These are phyloP conservation scores for Sterrhoptilus dennistouni DNA, from an alignment of 2,113 vertebrate genomes.

Conservation along the genomic window DNA sequence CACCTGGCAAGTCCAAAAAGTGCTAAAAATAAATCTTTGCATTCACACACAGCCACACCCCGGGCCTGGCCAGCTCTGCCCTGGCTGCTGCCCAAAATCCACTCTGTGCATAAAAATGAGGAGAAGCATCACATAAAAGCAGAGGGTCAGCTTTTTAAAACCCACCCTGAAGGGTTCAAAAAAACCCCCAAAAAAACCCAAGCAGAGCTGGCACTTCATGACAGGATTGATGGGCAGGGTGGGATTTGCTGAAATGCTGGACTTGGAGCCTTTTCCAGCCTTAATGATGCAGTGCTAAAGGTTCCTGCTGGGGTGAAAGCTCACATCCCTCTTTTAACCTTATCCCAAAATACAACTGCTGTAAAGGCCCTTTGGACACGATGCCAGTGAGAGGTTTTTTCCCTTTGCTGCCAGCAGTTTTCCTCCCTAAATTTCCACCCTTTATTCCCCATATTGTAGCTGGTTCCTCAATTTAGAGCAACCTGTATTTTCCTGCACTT, in stretches of 20 bases:
- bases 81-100: neutral
- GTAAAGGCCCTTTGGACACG: neutral
- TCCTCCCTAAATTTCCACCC: neutral
- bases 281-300: neutral
- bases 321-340: neutral
- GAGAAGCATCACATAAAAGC: neutral
- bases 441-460: neutral
- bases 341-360: neutral
- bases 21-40: fast-evolving
- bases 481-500: neutral
- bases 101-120: neutral
- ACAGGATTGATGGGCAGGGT: neutral
- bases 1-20: neutral
- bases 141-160: neutral
- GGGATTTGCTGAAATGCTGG: neutral
- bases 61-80: neutral
- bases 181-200: too few species aligned
- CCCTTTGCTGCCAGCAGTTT: neutral
- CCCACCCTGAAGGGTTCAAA: neutral
- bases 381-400: neutral
- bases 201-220: neutral
- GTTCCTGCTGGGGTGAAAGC: neutral
- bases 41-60: neutral
- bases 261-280: neutral
- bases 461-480: neutral